Conservation (phyloP, 2,113 vertebrate species). For the Aldabrachelys gigantea region DNA sequence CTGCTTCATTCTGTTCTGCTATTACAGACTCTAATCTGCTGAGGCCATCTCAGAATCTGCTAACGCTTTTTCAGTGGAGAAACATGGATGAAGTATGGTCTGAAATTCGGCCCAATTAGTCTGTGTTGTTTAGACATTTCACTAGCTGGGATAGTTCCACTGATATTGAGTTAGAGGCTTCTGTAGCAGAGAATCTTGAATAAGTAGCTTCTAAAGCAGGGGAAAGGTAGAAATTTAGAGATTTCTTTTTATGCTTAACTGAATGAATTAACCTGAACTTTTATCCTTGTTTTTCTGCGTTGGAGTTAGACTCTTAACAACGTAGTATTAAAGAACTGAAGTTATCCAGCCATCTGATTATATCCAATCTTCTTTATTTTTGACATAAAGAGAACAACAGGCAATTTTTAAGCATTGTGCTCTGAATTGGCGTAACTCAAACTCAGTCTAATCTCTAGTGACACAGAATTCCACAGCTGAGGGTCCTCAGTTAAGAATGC, state of each 20-base stretch:
- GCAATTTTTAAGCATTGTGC: neutral
- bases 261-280: neutral
- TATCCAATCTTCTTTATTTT: neutral
- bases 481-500: neutral
- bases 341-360: neutral
- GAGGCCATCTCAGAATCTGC: neutral
- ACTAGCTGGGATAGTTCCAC: neutral
- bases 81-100: neutral
- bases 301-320: neutral
- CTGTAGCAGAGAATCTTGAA: neutral
- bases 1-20: neutral
- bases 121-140: neutral
- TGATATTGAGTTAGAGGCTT: neutral
- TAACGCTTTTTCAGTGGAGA: conserved; percentile 4
- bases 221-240: neutral
- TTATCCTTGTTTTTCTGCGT: neutral
- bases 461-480: neutral
- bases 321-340: neutral
- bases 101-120: neutral
- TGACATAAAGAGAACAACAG: neutral
- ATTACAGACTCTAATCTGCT: neutral
- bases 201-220: neutral
- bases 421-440: neutral
- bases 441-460: neutral
- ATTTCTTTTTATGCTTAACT: neutral